Conservation (phyloP, 2,113 vertebrate species). For the Melierax canorus region DNA sequence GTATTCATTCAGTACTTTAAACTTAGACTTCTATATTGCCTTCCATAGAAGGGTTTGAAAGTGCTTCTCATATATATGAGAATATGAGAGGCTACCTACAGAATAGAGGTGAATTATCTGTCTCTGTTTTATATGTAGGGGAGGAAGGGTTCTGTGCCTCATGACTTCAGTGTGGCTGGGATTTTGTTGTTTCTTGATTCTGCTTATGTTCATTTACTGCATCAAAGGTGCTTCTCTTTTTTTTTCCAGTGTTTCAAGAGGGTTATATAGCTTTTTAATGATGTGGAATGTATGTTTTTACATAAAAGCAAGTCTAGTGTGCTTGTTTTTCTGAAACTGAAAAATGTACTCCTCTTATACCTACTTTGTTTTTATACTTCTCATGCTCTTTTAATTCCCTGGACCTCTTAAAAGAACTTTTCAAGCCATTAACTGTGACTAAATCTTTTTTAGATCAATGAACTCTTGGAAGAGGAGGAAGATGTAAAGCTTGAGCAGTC, state of each 20-base stretch:
- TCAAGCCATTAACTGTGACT: not conserved
- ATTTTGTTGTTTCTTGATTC: not conserved
- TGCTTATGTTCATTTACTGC: not conserved
- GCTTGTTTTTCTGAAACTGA: not conserved
- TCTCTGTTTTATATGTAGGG: not conserved
- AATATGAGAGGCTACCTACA: not conserved
- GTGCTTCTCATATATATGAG: not conserved
- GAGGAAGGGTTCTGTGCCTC: not conserved
- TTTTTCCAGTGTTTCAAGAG: not conserved
- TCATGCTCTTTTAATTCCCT: not conserved
- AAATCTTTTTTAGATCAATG: slow-evolving; percentile 82
- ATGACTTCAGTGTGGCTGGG: not conserved
- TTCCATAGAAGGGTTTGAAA: not conserved
- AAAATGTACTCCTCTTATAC: not conserved
- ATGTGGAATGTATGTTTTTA: not conserved
- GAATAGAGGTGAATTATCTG: not conserved
- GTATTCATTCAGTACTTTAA: not conserved
- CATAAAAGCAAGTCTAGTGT: not conserved
- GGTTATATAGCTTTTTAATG: not conserved
- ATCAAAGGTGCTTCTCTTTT: not conserved
- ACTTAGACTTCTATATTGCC: not conserved
- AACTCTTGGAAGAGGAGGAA: slow-evolving; percentile 88
- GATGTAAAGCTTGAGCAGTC: slow-evolving; percentile 92
- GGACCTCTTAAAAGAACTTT: not conserved
- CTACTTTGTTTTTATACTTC: not conserved